Percentiles rank a stretch among this genome's conserved stretches.
phyloP scores from a whole-genome alignment of 2,797 vertebrate genomes.

The Mus minutoides region DNA sequence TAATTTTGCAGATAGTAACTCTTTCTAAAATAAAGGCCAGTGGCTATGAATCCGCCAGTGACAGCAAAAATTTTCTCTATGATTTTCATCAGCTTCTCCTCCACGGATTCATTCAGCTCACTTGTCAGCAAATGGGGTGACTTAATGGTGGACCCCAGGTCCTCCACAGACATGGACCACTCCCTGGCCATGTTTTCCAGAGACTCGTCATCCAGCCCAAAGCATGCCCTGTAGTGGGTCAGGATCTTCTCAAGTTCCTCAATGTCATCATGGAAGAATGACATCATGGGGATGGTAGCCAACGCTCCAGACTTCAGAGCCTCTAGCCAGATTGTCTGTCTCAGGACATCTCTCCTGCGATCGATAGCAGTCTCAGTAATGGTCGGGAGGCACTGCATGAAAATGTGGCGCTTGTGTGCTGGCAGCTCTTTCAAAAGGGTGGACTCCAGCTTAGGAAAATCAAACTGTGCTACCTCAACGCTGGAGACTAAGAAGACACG shows the following conservation, averaged over 20 bases:
- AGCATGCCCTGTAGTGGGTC: slow-evolving; percentile 69
- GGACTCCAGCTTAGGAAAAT: slow-evolving; percentile 78
- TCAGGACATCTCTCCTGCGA: slow-evolving; percentile 58
- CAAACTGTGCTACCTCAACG: slow-evolving; percentile 59
- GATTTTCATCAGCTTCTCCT: neutral
- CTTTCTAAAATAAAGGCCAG: slow-evolving; percentile 39
- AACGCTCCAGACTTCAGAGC: slow-evolving; percentile 18
- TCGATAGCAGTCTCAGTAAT: slow-evolving; percentile 43
- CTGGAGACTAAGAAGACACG: slow-evolving; percentile 83
- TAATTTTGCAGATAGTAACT: slow-evolving; percentile 57
- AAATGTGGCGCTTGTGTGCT: slow-evolving; percentile 77
- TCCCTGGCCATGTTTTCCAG: slow-evolving; percentile 75
- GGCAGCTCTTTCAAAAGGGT: slow-evolving; percentile 80
- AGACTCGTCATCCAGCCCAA: slow-evolving; percentile 81
- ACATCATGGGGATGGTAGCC: slow-evolving; percentile 44
- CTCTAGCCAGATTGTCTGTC: slow-evolving; percentile 66
- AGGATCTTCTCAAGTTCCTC: slow-evolving; percentile 65
- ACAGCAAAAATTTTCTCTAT: neutral
- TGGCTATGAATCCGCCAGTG: rapidly evolving
- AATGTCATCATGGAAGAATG: slow-evolving; percentile 69
- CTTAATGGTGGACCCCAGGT: slow-evolving; percentile 71
- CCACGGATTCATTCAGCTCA: neutral
- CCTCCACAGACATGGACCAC: slow-evolving; percentile 62
- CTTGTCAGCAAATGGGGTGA: slow-evolving; percentile 62
- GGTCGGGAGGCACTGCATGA: slow-evolving; percentile 68